Evolutionary conservation across 2,113 vertebrate genomes (phyloP), one percentile per base, ranked within the genome.

Genomic region (Siphamia tubifer): DNA sequence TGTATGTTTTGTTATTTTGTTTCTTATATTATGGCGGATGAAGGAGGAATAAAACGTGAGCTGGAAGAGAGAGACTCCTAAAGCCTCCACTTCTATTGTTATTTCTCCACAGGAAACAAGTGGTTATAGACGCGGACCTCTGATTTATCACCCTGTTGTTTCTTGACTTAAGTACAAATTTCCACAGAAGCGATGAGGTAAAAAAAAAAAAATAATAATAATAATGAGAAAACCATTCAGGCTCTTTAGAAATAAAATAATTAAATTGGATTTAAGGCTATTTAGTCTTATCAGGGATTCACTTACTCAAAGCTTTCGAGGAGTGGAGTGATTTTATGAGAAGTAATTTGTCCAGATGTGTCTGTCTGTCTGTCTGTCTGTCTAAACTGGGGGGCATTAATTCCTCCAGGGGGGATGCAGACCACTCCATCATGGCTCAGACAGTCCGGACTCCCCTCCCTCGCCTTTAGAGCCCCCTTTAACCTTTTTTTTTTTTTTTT

Each of bases 341-440:
- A 70, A 81, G 53, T 79, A 47, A 60, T 84, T 74, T 49, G 57
- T 25, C 16, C 39, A 58, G 77, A 83, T 73, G 65, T 43, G 66
- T 63, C 19, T 31, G n/a, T 49, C 20, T 75, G 53, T 30, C 49
- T 48, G 48, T n/a, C n/a, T 48, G 66, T 61, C 45, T 78, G 61
- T 82, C 68, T 86, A 87, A 81, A 85, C 84, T 74, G 47, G 10
- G 10, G 36, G 74, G 77, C 80, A 82, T 85, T 83, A 81, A 83
- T 64, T 72, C 60, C 64, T 84, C 43, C 49, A 23, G 39, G 49
- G 30, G 32, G 53, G 54, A 27, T 77, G 28, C 61, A 80, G 77
- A 77, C 39, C 73, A 68, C 68, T 88, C 84, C 68, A 88, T 84
- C 86, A 88, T 21, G 19, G 31, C 38, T 38, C 64, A 84, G 83